Evolutionary conservation across 2,888 invertebrate species (phyloP).

Genomic region (Octonoba sinensis): DNA sequence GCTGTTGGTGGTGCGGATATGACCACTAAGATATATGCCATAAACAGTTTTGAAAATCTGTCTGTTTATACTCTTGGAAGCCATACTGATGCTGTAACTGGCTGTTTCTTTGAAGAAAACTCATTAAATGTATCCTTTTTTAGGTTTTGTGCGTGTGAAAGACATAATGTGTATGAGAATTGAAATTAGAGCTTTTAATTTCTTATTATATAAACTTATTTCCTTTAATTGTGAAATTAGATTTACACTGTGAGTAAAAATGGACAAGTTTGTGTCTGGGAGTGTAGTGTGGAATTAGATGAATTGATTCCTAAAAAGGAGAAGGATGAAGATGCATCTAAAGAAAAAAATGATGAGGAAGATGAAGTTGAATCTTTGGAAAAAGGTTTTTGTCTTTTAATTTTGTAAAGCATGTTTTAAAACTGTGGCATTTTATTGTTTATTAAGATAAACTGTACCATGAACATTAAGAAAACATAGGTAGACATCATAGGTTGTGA

Average conservation of each 20-base stretch:
- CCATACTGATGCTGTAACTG: conserved; percentile 87
- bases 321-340: conserved; percentile 65
- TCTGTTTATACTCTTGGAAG: conserved; percentile 76
- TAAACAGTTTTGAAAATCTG: conserved; percentile 74
- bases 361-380: conserved; percentile 67
- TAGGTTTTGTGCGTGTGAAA: conserved; percentile 18
- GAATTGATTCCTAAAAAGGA: conserved; percentile 75
- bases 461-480: no score
- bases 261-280: conserved; percentile 89
- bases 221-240: conserved; percentile 65
- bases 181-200: background rate
- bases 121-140: conserved; percentile 80
- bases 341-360: conserved; percentile 68
- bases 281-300: conserved; percentile 81
- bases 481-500: no score
- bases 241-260: conserved; percentile 83
- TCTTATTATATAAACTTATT: background rate
- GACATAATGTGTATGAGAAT: background rate
- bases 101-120: conserved; percentile 88
- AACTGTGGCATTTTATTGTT: background rate
- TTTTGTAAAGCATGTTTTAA: background rate
- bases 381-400: background rate
- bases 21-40: conserved; percentile 83
- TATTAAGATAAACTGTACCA: background rate
- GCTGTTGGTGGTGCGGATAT: conserved; percentile 94